Conservation (phyloP, 1,140 invertebrate genomes). For the Aphaenogaster ashmeadi region DNA sequence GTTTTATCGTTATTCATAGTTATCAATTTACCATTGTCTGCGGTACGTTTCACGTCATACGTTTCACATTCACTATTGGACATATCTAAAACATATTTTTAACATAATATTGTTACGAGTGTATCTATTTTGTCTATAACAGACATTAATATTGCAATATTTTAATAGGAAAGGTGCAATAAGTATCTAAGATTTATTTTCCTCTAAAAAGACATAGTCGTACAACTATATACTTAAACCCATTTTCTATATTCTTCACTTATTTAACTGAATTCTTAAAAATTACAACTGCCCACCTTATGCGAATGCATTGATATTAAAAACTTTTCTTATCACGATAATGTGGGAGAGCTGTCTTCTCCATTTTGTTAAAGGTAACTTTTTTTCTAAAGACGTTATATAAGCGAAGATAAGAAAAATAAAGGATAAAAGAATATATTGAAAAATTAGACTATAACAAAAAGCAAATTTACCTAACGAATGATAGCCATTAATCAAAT, state of each 20-base stretch:
- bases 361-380: neutral
- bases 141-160: neutral
- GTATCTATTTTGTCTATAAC: neutral
- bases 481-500: constrained; percentile 15
- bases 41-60: neutral
- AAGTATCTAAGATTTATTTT: neutral
- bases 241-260: constrained; percentile 2
- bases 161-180: neutral
- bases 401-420: neutral
- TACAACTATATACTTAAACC: neutral
- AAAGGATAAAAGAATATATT: neutral
- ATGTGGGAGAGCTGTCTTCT: neutral
- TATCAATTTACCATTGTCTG: constrained; percentile 8
- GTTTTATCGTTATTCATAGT: constrained; percentile 20
- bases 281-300: neutral
- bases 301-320: neutral
- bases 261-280: constrained; percentile 1
- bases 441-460: constrained; percentile 32
- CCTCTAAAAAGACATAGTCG: neutral
- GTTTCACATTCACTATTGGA: neutral
- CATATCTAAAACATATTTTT: constrained; percentile 44
- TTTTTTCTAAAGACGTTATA: neutral
- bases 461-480: constrained; percentile 61
- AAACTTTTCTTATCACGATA: neutral
- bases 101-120: neutral